These are phyloP conservation scores for Coilia nasus DNA, from an alignment of 2,797 vertebrate species.

Conservation along the genomic window DNA sequence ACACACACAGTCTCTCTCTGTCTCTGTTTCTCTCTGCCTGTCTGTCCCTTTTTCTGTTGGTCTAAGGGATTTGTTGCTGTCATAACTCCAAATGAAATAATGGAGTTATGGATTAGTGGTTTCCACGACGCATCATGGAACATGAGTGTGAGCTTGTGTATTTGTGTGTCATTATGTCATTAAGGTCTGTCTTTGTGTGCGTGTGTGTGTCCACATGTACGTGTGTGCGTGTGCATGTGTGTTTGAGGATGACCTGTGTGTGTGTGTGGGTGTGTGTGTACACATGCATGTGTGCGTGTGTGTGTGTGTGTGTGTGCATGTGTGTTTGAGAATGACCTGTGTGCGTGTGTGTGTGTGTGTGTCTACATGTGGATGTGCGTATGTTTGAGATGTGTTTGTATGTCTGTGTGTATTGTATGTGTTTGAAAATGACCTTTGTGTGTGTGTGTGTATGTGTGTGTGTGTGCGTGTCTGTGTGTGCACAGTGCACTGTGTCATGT, in stretches of 20 bases:
- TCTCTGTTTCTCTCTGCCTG: not conserved
- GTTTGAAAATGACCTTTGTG: not conserved
- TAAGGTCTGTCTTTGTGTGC: not conserved
- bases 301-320: not conserved
- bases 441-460: conserved; percentile 2
- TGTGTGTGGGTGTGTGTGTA: too few relatives aligned
- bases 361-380: conserved; percentile 39
- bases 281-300: not conserved
- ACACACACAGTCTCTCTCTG: not conserved
- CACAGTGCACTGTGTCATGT: conserved; percentile 88
- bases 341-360: conserved; percentile 36
- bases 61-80: not conserved
- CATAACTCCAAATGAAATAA: conserved; percentile 8
- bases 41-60: not conserved
- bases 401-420: not conserved
- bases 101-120: not conserved
- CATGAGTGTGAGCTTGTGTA: not conserved
- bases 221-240: not conserved
- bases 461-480: conserved; percentile 43
- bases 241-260: too few relatives aligned
- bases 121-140: not conserved
- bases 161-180: too few relatives aligned
- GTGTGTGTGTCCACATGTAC: too few relatives aligned
- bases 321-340: conserved; percentile 4
- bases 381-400: not conserved